These are phyloP conservation scores for Eupithecia subfuscata DNA, from an alignment of 2,888 invertebrate species.

Conservation along the genomic window DNA sequence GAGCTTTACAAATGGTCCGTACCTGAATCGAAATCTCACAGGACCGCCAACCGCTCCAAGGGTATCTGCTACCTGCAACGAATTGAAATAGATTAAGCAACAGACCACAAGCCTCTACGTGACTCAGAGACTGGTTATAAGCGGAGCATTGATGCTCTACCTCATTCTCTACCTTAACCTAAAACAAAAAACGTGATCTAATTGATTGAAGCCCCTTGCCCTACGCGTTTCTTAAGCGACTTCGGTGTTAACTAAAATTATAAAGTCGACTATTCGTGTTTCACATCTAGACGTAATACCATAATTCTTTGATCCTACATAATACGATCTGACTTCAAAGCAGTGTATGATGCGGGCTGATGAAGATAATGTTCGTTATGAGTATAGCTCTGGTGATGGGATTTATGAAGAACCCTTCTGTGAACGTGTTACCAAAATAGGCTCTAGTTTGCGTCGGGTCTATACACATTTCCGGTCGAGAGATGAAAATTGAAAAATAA, in stretches of 20 bases:
- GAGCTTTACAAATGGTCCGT: slow-evolving; percentile 24
- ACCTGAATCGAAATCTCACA: slow-evolving; percentile 32
- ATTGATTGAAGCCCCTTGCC: slow-evolving; percentile 4
- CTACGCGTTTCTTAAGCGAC: neutral
- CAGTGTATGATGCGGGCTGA: slow-evolving; percentile 20
- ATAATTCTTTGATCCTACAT: slow-evolving; percentile 47
- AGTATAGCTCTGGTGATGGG: slow-evolving; percentile 10
- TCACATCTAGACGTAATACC: slow-evolving; percentile 7
- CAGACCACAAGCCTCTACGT: slow-evolving; percentile 59
- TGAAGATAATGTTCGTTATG: slow-evolving; percentile 23
- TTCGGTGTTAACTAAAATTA: neutral
- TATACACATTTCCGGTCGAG: neutral
- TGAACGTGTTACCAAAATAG: slow-evolving; percentile 10
- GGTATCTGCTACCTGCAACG: slow-evolving; percentile 43
- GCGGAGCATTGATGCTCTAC: neutral
- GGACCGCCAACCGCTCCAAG: slow-evolving; percentile 34
- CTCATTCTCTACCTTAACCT: neutral
- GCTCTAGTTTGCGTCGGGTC: neutral
- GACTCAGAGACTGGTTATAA: slow-evolving; percentile 46
- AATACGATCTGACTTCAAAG: slow-evolving; percentile 41
- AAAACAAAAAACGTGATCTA: slow-evolving; percentile 7
- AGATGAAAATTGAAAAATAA: neutral
- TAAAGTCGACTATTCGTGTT: neutral
- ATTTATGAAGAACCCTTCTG: slow-evolving; percentile 15
- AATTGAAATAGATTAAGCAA: slow-evolving; percentile 56